Conservation (phyloP, 1,140 invertebrate species). For the Galleria mellonella region DNA sequence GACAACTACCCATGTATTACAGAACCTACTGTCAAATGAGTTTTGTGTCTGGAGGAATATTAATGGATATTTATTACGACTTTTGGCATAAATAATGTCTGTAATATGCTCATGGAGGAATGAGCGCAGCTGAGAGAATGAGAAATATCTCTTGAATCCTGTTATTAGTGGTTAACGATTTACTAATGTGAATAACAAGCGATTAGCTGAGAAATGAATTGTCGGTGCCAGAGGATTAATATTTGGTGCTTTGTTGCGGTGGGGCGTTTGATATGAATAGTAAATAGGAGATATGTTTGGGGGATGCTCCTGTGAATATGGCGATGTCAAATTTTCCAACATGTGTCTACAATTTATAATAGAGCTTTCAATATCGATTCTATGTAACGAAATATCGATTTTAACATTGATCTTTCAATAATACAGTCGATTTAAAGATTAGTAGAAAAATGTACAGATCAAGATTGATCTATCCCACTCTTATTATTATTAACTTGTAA, state of each 20-base stretch:
- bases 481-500: too few relatives aligned
- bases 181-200: slow-evolving; percentile 4
- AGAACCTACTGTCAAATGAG: not conserved
- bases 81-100: slow-evolving; percentile 5
- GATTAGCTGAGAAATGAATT: slow-evolving; percentile 1
- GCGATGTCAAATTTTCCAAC: too few relatives aligned
- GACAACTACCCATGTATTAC: too few relatives aligned
- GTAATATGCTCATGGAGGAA: slow-evolving; percentile 16
- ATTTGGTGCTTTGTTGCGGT: not conserved
- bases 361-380: too few relatives aligned
- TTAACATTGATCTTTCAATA: too few relatives aligned
- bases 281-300: not conserved
- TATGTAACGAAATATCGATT: too few relatives aligned
- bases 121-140: slow-evolving; percentile 9
- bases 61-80: not conserved
- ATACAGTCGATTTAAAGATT: too few relatives aligned
- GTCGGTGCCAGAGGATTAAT: slow-evolving; percentile 1
- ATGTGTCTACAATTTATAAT: too few relatives aligned
- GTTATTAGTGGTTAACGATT: slow-evolving; percentile 2
- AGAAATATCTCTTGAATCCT: slow-evolving; percentile 2
- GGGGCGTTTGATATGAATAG: slow-evolving; percentile 2
- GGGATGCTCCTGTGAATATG: not conserved
- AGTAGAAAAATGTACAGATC: too few relatives aligned
- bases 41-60: not conserved
- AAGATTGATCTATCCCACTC: too few relatives aligned